These are phyloP conservation scores for Electrophaes corylata DNA, from an alignment of 2,888 invertebrate species.

Conservation along the genomic window DNA sequence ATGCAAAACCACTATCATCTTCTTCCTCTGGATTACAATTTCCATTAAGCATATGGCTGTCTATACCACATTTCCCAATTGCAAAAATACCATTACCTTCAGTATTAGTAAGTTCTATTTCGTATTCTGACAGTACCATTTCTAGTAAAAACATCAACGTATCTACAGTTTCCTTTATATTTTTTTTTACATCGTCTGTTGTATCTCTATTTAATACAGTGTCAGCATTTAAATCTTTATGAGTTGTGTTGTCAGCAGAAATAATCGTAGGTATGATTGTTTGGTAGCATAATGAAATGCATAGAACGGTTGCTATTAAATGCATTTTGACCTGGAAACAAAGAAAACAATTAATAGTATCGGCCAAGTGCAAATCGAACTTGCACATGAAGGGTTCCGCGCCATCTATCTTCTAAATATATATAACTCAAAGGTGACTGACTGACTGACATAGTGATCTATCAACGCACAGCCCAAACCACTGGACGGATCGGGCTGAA, in stretches of 20 bases:
- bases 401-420: too few relatives aligned
- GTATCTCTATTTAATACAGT: neutral
- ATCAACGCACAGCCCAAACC: too few relatives aligned
- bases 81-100: neutral
- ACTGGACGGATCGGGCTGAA: too few relatives aligned
- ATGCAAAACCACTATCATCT: too few relatives aligned
- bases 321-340: neutral
- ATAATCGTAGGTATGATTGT: neutral
- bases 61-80: neutral
- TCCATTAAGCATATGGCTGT: too few relatives aligned
- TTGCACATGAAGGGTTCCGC: too few relatives aligned
- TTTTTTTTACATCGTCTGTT: too few relatives aligned
- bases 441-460: too few relatives aligned
- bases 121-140: conserved; percentile 1
- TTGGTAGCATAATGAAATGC: neutral
- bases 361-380: too few relatives aligned
- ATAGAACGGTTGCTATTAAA: neutral
- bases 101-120: neutral
- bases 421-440: too few relatives aligned
- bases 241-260: neutral
- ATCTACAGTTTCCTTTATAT: too few relatives aligned
- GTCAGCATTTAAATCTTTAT: neutral
- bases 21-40: too few relatives aligned
- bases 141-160: conserved; percentile 3
- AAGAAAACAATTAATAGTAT: neutral